Base-by-base conservation (phyloP, 2,113 vertebrate genomes). In the Antigone vipio region DNA sequence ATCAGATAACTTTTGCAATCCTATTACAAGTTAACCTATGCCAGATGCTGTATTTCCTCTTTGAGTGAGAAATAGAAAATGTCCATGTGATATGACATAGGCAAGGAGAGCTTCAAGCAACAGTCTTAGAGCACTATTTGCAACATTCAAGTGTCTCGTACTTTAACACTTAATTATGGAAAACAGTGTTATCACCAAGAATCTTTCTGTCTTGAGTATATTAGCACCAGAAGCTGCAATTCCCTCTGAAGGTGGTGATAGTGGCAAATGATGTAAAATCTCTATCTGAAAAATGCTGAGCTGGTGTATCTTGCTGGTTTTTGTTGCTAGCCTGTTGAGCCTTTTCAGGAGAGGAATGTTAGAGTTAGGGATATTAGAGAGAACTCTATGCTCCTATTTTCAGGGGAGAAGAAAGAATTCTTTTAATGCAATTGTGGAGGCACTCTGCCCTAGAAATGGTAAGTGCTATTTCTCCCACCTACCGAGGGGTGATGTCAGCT, bases 1-100 rank as follows among this genome's bases (percentile, higher is more conserved):
- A 91, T 94, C 66, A 77, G 81, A 49, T 85, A 85, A 68, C 35
- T 92, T 83, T 49, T 82, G 47, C 69, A 92, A 63, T 85, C 64
- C 72, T 64, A 9, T 88, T 83, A 77, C 34, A 64, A 53, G 63
- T 29, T 86, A 78, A 69, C 64, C 32, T 58, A 7, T 91, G 62
- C 23, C 69, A 72, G 73, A 60, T 58, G 58, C 47, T 92, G 12
- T 53, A 62, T 82, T 93, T 95, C 45, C 47, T 79, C 32, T 87
- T 56, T 74, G 35, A 89, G 53, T 19, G 62, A 74, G 63, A 81
- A 82, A 60, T 4, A 78, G 45, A 60, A 85, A 74, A 91, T 58
- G 22, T 79, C 34, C 10, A 3, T 35, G 34, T 2, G 3, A 9
- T 20, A 32, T 88, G 86, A 80, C 30, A 49, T 30, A 42, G 14